Evolutionary conservation across 92 coral and sea anemone species (phyloP), one percentile per base, ranked within the genome.

Genomic region (Blastomussa wellsi): DNA sequence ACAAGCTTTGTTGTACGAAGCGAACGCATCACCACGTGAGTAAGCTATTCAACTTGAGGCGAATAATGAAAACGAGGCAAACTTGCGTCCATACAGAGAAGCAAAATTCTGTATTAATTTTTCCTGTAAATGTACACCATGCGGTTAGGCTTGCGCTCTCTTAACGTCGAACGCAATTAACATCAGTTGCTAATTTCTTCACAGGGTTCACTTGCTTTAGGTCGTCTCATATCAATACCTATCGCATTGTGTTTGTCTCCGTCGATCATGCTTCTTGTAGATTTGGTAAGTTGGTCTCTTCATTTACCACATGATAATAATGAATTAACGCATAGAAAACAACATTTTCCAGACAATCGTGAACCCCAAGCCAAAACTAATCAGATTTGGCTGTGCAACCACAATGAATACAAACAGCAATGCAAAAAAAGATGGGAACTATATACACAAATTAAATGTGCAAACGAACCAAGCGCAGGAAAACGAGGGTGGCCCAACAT

Each of bases 121-220:
- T n/a, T n/a, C n/a, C n/a, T n/a, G n/a, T n/a, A n/a, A n/a, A n/a
- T n/a, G n/a, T n/a, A n/a, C n/a, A n/a, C n/a, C n/a, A n/a, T n/a
- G n/a, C n/a, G n/a, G n/a, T n/a, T n/a, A n/a, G n/a, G n/a, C n/a
- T n/a, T n/a, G n/a, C n/a, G n/a, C n/a, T n/a, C n/a, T n/a, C n/a
- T n/a, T n/a, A n/a, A n/a, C n/a, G n/a, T n/a, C n/a, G n/a, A n/a
- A n/a, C n/a, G n/a, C n/a, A n/a, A n/a, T n/a, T n/a, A n/a, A n/a
- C n/a, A n/a, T n/a, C n/a, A n/a, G n/a, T n/a, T 44, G 11, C 49
- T 44, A 44, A 3, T 19, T 42, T 10, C 32, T 73, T 80, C 29
- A 0, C 48, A 95, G 98, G 98, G 98, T 29, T 95, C 97, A 7
- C 88, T 95, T 41, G 97, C 98, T 13, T 88, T 95, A 80, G 98